Evolutionary conservation across 2,888 invertebrate genomes (phyloP).

Genomic region (Parelbella ahira): DNA sequence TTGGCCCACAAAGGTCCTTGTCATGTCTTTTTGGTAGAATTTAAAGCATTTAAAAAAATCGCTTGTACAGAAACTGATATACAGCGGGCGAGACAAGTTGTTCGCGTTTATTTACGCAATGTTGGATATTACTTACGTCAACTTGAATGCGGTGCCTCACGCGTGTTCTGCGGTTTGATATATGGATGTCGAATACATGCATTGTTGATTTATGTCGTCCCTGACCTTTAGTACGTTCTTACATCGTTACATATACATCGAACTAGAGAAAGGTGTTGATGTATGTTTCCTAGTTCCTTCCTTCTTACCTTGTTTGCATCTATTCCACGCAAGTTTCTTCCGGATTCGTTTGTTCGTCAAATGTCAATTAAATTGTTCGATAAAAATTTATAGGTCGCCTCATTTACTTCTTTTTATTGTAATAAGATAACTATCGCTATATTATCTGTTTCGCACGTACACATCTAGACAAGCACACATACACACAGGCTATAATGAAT

Average conservation of each 20-base stretch:
- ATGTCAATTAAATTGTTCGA: conserved; percentile 15
- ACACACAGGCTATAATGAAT: no score
- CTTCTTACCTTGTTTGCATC: conserved; percentile 16
- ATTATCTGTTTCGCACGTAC: no score
- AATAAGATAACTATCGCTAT: no score
- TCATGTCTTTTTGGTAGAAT: neutral
- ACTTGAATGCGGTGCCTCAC: neutral
- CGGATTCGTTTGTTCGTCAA: conserved; percentile 12
- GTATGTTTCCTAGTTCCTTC: conserved; percentile 12
- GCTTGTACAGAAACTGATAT: conserved; percentile 1
- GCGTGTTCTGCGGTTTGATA: conserved; percentile 5
- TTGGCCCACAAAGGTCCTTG: conserved; percentile 1
- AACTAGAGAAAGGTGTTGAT: conserved; percentile 17
- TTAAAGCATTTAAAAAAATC: neutral
- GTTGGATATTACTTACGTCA: conserved; percentile 1
- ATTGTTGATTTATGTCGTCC: conserved; percentile 1
- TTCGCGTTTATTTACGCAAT: conserved; percentile 5
- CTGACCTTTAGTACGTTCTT: conserved; percentile 14
- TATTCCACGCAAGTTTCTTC: conserved; percentile 2
- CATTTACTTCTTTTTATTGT: no score
- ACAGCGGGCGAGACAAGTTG: neutral
- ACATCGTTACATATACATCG: conserved; percentile 13
- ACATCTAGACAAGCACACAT: no score
- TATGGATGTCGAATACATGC: neutral
- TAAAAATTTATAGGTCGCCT: no score